Evolutionary conservation across 1,140 invertebrate species (phyloP).

Genomic region (Radopholus similis): DNA sequence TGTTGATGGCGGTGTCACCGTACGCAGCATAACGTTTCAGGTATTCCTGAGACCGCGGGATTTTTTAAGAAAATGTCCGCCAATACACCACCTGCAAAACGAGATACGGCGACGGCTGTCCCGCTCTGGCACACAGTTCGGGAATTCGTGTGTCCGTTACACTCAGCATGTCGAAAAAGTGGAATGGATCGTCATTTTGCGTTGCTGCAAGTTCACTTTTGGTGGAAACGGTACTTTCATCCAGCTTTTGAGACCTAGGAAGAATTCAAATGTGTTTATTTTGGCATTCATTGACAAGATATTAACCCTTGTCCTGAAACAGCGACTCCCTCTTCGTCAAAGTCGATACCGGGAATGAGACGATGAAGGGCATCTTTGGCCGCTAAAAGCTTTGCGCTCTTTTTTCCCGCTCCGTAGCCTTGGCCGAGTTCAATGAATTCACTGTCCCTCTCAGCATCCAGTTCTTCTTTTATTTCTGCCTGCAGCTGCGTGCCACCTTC

Average conservation of each 20-base stretch:
- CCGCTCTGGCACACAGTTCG: constrained; percentile 35
- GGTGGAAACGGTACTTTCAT: not conserved
- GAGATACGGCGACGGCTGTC: constrained; percentile 17
- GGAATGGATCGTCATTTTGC: not conserved
- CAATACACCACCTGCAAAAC: constrained; percentile 3
- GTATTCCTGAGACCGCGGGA: constrained; percentile 31
- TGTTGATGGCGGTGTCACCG: constrained; percentile 79
- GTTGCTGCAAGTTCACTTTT: not conserved
- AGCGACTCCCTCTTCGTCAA: constrained; percentile 37
- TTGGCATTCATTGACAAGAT: not conserved
- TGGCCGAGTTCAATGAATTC: constrained; percentile 33
- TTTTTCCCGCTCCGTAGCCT: constrained; percentile 43
- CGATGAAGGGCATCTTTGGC: constrained; percentile 31
- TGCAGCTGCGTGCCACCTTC: not conserved
- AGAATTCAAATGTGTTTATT: not conserved
- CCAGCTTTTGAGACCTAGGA: constrained; percentile 13
- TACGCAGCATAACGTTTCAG: constrained; percentile 76
- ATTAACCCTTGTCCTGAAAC: constrained; percentile 16
- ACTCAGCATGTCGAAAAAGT: constrained; percentile 39
- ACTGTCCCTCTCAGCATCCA: not conserved
- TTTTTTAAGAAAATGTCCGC: constrained; percentile 3
- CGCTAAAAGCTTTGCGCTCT: constrained; percentile 41
- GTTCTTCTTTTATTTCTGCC: not conserved
- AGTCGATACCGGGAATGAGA: constrained; percentile 39
- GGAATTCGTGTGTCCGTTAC: constrained; percentile 39